Percentiles rank a stretch among this genome's conserved stretches.
Conservation (phyloP, 2,888 invertebrate genomes). For the Druceiella hillmani region DNA sequence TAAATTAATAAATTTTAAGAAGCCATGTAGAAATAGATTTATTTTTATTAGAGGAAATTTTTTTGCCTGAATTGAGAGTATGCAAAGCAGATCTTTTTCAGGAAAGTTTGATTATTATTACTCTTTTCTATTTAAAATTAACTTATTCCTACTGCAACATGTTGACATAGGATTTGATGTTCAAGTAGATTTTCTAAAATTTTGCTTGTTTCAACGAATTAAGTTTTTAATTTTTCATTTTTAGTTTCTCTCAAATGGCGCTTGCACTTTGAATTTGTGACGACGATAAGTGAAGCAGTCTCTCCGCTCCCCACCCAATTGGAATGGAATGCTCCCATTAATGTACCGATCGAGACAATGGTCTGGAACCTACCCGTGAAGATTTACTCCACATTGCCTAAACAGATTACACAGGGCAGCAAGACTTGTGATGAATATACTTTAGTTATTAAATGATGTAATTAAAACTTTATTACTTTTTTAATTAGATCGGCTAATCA, state of each 20-base stretch:
- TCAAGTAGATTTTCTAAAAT: no score
- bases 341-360: constrained; percentile 94
- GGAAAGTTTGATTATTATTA: no score
- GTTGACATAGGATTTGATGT: no score
- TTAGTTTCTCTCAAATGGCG: constrained; percentile 87
- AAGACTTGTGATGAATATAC: constrained; percentile 45
- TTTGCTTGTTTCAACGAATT: constrained; percentile 4
- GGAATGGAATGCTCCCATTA: constrained; percentile 79
- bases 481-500: neutral
- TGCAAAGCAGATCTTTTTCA: no score
- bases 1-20: no score
- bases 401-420: constrained; percentile 67
- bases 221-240: constrained; percentile 29
- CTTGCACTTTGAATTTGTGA: constrained; percentile 96
- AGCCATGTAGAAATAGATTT: no score
- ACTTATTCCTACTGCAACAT: no score
- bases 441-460: constrained; percentile 35
- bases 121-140: no score
- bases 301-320: constrained; percentile 52
- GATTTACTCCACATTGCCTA: constrained; percentile 86
- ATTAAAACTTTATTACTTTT: no score
- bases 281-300: constrained; percentile 63
- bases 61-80: no score
- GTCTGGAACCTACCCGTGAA: constrained; percentile 96
- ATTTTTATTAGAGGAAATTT: no score